Evolutionary conservation across 92 coral and sea anemone genomes (phyloP).

Genomic region (Umimayanthus kanabou): DNA sequence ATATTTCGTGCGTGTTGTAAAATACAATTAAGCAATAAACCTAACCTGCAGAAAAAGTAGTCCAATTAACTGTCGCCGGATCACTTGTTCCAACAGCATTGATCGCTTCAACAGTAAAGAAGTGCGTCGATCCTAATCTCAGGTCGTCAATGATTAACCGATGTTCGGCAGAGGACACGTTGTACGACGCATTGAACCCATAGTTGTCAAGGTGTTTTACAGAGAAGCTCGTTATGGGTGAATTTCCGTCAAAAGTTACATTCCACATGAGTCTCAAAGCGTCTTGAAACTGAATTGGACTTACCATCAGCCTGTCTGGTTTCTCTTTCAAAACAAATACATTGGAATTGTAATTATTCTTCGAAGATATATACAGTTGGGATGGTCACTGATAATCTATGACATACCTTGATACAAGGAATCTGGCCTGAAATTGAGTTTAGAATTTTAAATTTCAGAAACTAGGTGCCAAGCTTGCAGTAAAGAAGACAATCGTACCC

Average conservation of each 20-base stretch:
- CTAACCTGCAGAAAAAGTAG: not conserved
- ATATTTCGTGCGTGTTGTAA: no score
- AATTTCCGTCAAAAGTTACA: conserved; percentile 10
- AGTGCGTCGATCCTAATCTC: not conserved
- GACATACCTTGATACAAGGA: no score
- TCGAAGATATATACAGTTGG: no score
- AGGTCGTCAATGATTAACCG: not conserved
- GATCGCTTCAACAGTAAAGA: not conserved
- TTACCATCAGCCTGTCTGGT: not conserved
- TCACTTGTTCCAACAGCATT: not conserved
- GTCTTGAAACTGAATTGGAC: not conserved
- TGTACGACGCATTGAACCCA: not conserved
- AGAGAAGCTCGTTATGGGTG: not conserved
- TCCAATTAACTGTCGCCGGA: not conserved
- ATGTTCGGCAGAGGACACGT: not conserved
- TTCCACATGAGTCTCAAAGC: not conserved
- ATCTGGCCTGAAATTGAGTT: no score
- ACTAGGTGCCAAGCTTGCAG: no score
- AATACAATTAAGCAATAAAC: not conserved
- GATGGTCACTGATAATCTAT: no score
- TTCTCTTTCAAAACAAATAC: not conserved
- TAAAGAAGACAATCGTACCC: no score
- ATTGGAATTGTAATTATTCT: not conserved
- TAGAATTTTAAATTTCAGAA: no score
- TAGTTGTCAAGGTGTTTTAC: not conserved